Percentiles rank a stretch among this genome's conserved stretches.
Conservation (phyloP, 2,888 invertebrate genomes). For the Bimastos eiseni region DNA sequence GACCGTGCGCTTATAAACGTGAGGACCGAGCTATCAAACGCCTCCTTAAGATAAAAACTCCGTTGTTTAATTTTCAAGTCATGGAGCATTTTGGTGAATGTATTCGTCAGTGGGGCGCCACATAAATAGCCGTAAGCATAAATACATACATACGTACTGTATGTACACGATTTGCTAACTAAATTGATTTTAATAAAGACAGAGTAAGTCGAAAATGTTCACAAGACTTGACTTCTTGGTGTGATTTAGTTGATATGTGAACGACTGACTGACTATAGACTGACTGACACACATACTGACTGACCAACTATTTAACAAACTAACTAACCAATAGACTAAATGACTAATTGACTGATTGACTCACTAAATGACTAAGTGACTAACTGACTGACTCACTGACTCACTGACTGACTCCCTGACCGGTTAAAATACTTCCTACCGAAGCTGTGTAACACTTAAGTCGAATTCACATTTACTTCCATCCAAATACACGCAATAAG, state of each 20-base stretch:
- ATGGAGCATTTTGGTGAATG: not conserved
- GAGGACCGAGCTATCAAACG: not conserved
- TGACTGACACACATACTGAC: not conserved
- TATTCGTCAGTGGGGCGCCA: no score
- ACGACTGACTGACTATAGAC: not conserved
- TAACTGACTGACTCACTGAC: not conserved
- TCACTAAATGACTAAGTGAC: not conserved
- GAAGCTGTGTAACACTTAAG: slow-evolving; percentile 72
- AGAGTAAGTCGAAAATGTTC: not conserved
- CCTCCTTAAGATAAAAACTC: not conserved
- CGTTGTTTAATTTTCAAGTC: not conserved
- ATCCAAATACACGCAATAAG: no score
- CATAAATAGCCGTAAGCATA: no score
- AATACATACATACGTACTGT: no score
- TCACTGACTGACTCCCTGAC: not conserved
- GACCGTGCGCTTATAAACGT: no score
- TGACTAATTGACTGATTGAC: no score
- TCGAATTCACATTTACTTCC: no score
- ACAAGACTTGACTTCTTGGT: not conserved
- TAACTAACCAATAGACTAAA: no score
- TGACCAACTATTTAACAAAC: not conserved
- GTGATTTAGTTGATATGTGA: not conserved
- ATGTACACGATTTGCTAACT: not conserved
- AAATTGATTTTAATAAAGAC: not conserved
- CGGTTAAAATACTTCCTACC: slow-evolving; percentile 66